Percentiles rank a stretch among this genome's conserved stretches.
Evolutionary conservation across 2,113 vertebrate species (phyloP).

Genomic region (Nanorana parkeri): DNA sequence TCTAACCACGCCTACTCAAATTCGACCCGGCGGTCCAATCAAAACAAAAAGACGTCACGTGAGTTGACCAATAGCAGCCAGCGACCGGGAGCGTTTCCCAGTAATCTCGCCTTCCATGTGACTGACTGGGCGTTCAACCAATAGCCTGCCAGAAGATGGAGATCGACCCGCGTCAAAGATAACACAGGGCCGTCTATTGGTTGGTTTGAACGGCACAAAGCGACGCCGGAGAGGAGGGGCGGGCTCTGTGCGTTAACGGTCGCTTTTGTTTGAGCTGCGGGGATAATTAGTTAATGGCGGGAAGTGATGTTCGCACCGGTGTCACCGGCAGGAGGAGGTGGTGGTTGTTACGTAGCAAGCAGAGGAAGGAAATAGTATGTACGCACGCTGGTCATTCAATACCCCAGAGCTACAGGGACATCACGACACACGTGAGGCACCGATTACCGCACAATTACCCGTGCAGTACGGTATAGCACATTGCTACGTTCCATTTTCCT

Average conservation of each 20-base stretch:
- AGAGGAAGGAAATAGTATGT: no score
- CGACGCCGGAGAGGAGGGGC: neutral
- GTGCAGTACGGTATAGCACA: no score
- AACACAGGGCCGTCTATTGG: neutral
- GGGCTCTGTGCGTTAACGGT: neutral
- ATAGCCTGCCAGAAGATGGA: neutral
- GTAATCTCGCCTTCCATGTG: neutral
- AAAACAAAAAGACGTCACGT: neutral
- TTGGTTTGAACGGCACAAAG: slow-evolving; percentile 30
- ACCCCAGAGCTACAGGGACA: no score
- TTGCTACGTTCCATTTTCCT: no score
- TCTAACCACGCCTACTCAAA: neutral
- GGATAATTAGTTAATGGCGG: no score
- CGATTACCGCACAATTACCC: no score
- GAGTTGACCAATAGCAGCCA: neutral
- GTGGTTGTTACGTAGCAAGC: neutral
- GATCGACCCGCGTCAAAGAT: no score
- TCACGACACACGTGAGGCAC: no score
- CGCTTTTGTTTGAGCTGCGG: neutral
- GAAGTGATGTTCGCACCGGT: neutral
- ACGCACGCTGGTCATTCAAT: no score
- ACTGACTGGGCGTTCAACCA: neutral
- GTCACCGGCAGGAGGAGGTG: neutral
- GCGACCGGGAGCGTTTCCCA: neutral
- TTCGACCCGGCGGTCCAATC: neutral